Base-by-base conservation (phyloP, 2,888 invertebrate species). In the Arrhopalites spinosus region DNA sequence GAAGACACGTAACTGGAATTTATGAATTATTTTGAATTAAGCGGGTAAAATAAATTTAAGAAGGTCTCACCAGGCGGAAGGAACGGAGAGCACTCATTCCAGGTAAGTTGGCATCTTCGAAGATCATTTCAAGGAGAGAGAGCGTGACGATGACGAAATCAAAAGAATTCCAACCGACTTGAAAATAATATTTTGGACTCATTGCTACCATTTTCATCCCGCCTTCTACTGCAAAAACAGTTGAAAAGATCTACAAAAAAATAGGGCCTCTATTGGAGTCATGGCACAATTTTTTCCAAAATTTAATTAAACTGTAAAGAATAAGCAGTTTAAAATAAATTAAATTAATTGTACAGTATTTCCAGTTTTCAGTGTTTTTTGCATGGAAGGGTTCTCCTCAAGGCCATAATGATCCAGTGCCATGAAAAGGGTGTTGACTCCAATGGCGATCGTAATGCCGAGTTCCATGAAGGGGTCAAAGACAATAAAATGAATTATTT, bases 111-210 rank as follows among this genome's bases (percentile, higher is more conserved):
- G 81, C 81, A 71, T 81, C 83, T 69, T 83, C 83, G 73, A 83
- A 82, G 17, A 79, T 64, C 77, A 83, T 77, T 88, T 98, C 98
- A 85, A 98, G 88, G 83, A 98, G 88, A 83, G 98, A 98, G 85
- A 98, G 90, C 82, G 95, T 92, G 85, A 98, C 98, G 15, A 59
- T 59, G 85, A 97, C 93, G 87, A 97, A 96, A 89, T 98, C 98
- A 87, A 98, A 98, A 85, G 96, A 94, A 87, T 98, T 98, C 98
- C 98, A 98, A 83, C 96, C 95, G 87, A 96, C 96, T 90, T 95
- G 95, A 88, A 98, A 96, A 88, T 98, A 98, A 88, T 90, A 94
- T 86, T 96, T 94, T 77, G 98, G 96, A 87, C 95, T 96, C 93
- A 98, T 94, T 71, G 98, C 98, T 85, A 96, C 91, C 84, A 98